Base-by-base conservation (phyloP, 2,113 vertebrate genomes). In the Coreoperca whiteheadi region DNA sequence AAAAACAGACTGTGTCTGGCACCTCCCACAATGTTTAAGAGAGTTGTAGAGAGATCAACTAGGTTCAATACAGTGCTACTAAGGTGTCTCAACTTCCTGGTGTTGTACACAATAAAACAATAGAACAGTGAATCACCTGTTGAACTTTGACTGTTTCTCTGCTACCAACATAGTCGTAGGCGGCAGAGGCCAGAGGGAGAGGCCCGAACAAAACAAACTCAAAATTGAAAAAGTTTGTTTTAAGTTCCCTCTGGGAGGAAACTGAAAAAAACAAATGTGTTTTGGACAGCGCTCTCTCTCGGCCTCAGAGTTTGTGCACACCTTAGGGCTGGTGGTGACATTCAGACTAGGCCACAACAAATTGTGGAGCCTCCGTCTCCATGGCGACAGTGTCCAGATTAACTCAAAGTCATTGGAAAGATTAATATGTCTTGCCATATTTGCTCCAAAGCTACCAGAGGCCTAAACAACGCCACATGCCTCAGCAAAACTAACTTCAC, bases 291-390 rank as follows among this genome's bases (percentile, higher is more conserved):
- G 50, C 14, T 12, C 0, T 12, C 0, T 79, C 46, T 67, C n/a
- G 2, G 18, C 30, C 0, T 11, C 11, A 23, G 68, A 73, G 77
- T 68, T 41, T 73, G 43, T 60, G 61, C 46, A 81, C 67, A 61
- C 75, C 83, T 88, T 14, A 46, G 37, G 80, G 84, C 56, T 39
- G 34, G 4, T 12, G 5, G 34, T 84, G 90, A 84, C 87, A 84
- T 89, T 90, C 48, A 89, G 63, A 67, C 46, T 1, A 14, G 8
- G 51, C 28, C 37, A 77, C 1, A 71, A 72, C 56, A 83, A 80
- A 88, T 46, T 30, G 74, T 77, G 1, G 9, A 81, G 14, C 34
- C n/a, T 41, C 25, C 0, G 2, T 81, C 37, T 83, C 67, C 74
- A 57, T 11, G 5, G 76, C 11, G 34, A 91, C 63, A 60, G 76